phyloP scores from a whole-genome alignment of 2,113 vertebrate genomes.

The Ceyx melanurus region DNA sequence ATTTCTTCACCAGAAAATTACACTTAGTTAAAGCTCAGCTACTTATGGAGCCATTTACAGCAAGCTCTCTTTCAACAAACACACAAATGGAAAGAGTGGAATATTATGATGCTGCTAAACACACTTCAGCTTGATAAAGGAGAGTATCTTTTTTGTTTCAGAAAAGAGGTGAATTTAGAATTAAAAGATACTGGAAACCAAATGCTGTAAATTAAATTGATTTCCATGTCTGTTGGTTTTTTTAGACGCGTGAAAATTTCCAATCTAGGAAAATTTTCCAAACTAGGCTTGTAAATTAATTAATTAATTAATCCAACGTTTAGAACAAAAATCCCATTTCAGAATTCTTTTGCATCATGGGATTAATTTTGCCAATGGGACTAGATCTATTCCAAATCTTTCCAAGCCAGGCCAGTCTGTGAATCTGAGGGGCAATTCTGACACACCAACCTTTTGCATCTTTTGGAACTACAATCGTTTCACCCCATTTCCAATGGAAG shows the following conservation, averaged over 20 bases:
- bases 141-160: neutral
- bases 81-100: neutral
- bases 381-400: neutral
- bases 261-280: neutral
- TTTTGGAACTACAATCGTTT: neutral
- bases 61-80: neutral
- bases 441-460: rapidly evolving
- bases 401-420: neutral
- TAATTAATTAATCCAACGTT: neutral
- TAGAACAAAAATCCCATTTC: neutral
- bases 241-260: neutral
- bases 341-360: neutral
- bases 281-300: neutral
- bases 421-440: neutral
- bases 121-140: neutral
- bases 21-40: neutral
- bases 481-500: neutral
- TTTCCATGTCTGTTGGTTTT: neutral
- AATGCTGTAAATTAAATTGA: neutral
- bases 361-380: neutral
- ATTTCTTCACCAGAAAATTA: neutral
- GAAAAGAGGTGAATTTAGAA: neutral
- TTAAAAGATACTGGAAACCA: neutral
- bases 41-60: neutral
- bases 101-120: neutral